phyloP scores from a whole-genome alignment of 2,113 vertebrate genomes.

The Propithecus coquereli region DNA sequence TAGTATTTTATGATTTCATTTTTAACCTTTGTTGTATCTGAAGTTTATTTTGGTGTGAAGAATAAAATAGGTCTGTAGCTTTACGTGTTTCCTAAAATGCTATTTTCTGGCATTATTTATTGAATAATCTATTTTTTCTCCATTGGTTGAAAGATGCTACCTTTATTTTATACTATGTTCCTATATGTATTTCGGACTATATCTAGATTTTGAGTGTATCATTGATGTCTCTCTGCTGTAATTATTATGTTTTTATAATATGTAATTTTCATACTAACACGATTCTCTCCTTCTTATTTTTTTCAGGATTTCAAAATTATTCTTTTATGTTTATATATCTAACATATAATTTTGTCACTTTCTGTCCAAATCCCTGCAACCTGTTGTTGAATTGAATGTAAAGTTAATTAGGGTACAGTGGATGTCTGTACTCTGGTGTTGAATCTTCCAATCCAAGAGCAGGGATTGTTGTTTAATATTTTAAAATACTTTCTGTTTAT shows the following conservation, averaged over 20 bases:
- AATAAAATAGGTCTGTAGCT: background rate
- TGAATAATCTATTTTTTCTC: background rate
- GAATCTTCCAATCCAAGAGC: conserved; percentile 5
- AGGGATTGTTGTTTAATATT: background rate
- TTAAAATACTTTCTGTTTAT: background rate
- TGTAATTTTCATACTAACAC: background rate
- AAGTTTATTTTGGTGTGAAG: conserved; percentile 7
- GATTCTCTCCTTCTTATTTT: background rate
- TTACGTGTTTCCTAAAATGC: background rate
- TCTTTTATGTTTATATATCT: conserved; percentile 3
- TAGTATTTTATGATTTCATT: background rate
- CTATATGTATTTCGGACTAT: background rate
- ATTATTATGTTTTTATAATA: background rate
- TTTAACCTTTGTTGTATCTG: conserved; percentile 2
- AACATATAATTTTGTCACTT: background rate
- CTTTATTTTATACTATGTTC: background rate
- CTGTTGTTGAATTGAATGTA: background rate
- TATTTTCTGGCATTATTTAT: background rate
- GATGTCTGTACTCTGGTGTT: background rate
- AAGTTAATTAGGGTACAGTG: background rate
- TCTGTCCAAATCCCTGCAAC: background rate
- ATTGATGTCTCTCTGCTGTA: background rate
- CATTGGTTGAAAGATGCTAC: background rate
- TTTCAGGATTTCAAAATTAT: background rate
- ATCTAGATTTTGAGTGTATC: background rate